phyloP scores from a whole-genome alignment of 2,797 vertebrate species.

The Coregonus suidteri region DNA sequence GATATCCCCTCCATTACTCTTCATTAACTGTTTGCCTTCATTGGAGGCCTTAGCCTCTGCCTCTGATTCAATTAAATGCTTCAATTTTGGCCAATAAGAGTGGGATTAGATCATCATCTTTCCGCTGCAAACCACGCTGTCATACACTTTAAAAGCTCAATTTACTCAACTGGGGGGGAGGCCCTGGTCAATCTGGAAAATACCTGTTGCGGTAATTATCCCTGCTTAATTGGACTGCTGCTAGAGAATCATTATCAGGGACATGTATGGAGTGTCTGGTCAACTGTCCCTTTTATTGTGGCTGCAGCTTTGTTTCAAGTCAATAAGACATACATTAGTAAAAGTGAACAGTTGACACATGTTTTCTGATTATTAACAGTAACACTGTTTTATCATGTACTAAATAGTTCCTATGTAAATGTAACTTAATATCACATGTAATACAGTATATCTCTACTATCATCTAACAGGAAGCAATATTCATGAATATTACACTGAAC shows the following conservation, averaged over 20 bases:
- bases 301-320: neutral
- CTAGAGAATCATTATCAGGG: neutral
- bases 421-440: too few relatives aligned
- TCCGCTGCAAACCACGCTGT: neutral
- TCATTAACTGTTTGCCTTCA: slow-evolving; percentile 9
- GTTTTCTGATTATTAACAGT: too few relatives aligned
- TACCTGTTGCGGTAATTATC: neutral
- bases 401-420: too few relatives aligned
- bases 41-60: slow-evolving; percentile 6
- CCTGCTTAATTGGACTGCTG: slow-evolving; percentile 3
- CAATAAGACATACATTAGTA: neutral
- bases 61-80: slow-evolving; percentile 13
- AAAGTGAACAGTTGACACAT: too few relatives aligned
- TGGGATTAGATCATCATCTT: slow-evolving; percentile 17
- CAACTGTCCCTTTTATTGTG: neutral
- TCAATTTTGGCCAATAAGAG: slow-evolving; percentile 8
- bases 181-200: neutral
- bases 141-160: slow-evolving; percentile 5
- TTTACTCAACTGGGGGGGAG: slow-evolving; percentile 1
- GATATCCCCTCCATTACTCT: slow-evolving; percentile 11
- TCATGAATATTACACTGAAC: too few relatives aligned
- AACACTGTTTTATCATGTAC: too few relatives aligned
- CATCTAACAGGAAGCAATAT: too few relatives aligned
- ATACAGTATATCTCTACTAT: too few relatives aligned
- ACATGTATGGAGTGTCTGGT: neutral